Conservation (phyloP, 2,888 invertebrate species). For the Loripinus fragilis region DNA sequence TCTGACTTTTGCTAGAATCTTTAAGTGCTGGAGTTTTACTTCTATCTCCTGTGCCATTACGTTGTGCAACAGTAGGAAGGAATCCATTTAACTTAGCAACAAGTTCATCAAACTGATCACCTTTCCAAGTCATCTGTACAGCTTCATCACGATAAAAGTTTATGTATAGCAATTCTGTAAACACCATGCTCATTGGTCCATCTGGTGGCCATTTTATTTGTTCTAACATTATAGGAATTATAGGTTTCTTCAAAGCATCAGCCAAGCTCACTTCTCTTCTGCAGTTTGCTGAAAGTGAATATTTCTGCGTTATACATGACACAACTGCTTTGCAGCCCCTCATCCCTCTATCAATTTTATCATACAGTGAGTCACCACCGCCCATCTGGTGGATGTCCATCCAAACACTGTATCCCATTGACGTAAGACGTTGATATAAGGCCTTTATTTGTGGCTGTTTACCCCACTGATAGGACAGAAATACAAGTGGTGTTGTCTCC, state of each 20-base stretch:
- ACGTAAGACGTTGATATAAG: conserved; percentile 73
- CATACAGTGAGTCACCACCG: conserved; percentile 81
- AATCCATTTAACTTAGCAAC: conserved; percentile 51
- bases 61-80: neutral
- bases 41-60: neutral
- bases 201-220: conserved; percentile 79
- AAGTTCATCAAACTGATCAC: conserved; percentile 70
- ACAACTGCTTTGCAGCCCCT: conserved; percentile 76
- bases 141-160: conserved; percentile 68
- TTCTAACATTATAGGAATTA: conserved; percentile 81
- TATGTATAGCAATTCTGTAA: conserved; percentile 79
- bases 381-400: conserved; percentile 83
- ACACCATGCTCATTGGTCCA: conserved; percentile 81
- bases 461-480: conserved; percentile 82
- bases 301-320: conserved; percentile 80
- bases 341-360: conserved; percentile 81
- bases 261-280: conserved; percentile 80
- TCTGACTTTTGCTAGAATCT: too few relatives aligned
- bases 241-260: conserved; percentile 80
- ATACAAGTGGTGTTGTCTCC: conserved; percentile 68
- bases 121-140: conserved; percentile 68
- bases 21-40: too few relatives aligned
- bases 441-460: conserved; percentile 78
- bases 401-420: conserved; percentile 79
- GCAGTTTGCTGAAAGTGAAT: conserved; percentile 81